Evolutionary conservation across 2,113 vertebrate genomes (phyloP).

Genomic region (Macrotis lagotis): DNA sequence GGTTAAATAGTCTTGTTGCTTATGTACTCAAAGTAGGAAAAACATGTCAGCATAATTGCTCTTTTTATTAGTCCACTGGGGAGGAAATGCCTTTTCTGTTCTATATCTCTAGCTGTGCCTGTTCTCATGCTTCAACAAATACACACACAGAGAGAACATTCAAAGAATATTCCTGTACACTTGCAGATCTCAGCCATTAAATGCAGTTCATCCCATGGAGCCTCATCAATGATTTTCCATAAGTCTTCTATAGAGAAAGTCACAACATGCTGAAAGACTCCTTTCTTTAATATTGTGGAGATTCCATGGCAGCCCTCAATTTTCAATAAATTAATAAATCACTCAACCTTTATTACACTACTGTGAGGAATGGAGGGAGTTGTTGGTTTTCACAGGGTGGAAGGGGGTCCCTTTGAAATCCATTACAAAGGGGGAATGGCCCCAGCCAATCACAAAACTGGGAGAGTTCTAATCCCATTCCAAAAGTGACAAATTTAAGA

Average conservation of each 20-base stretch:
- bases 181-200: not conserved
- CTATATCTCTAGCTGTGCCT: not conserved
- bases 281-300: not conserved
- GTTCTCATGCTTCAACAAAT: not conserved
- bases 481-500: too few species aligned
- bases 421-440: too few species aligned
- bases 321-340: not conserved
- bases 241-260: not conserved
- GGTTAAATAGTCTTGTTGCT: conserved; percentile 68
- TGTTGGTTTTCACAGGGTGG: too few species aligned
- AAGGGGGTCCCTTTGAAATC: too few species aligned
- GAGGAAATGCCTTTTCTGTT: not conserved
- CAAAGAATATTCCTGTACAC: not conserved
- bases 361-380: too few species aligned
- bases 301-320: not conserved
- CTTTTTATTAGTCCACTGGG: conserved; percentile 20
- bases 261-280: not conserved
- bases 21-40: conserved; percentile 39
- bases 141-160: not conserved
- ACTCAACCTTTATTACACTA: not conserved
- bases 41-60: conserved; percentile 70
- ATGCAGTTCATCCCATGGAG: not conserved
- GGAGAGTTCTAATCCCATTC: too few species aligned
- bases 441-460: too few species aligned
- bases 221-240: not conserved